Percentiles rank a stretch among this genome's conserved stretches.
Conservation (phyloP, 1,140 invertebrate genomes). For the Hyles euphorbiae region DNA sequence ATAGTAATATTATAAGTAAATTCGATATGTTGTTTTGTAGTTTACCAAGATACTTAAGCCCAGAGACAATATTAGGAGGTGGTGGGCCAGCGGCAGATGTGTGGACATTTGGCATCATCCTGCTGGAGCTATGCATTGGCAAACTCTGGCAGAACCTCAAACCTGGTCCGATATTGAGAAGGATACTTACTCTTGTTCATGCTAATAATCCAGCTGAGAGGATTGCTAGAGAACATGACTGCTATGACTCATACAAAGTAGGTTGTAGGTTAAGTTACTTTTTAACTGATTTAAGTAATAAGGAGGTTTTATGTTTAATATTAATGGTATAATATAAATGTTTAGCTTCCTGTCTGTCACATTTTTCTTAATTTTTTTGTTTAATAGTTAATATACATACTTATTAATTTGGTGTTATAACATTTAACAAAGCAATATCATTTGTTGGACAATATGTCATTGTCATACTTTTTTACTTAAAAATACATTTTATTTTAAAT, state of each 20-base stretch:
- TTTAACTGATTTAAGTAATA: too few species aligned
- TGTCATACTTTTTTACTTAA: too few species aligned
- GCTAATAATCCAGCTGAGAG: conserved; percentile 82
- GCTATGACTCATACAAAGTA: conserved; percentile 80
- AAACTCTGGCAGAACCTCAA: conserved; percentile 84
- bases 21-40: conserved; percentile 55
- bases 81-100: conserved; percentile 87
- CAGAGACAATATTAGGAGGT: conserved; percentile 86
- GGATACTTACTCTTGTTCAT: conserved; percentile 83
- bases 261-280: conserved; percentile 5
- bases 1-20: neutral
- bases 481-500: too few species aligned
- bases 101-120: conserved; percentile 93
- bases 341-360: too few species aligned
- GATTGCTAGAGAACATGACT: conserved; percentile 86
- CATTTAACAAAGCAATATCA: too few species aligned
- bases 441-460: too few species aligned
- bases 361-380: too few species aligned
- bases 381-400: too few species aligned
- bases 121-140: conserved; percentile 85
- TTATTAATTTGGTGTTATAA: too few species aligned
- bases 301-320: too few species aligned
- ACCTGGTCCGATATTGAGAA: conserved; percentile 82
- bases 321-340: too few species aligned
- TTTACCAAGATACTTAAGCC: conserved; percentile 87